These are phyloP conservation scores for Ctenodactylus gundi DNA, from an alignment of 2,113 vertebrate genomes.

Conservation along the genomic window DNA sequence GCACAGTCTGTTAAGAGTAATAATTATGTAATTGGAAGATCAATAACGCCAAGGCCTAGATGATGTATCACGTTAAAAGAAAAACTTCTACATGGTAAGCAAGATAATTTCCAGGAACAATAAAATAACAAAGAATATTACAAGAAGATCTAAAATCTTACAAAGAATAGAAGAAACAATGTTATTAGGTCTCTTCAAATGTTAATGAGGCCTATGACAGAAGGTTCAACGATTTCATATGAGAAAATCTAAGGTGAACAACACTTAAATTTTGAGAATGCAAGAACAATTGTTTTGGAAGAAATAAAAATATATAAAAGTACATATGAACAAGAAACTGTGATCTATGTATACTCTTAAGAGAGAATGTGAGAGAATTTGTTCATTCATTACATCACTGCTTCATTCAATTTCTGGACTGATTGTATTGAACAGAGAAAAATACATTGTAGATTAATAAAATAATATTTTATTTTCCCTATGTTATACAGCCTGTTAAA, in stretches of 20 bases:
- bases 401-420: background rate
- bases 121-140: background rate
- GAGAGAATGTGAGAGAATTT: background rate
- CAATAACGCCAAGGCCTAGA: background rate
- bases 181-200: background rate
- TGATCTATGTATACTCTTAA: background rate
- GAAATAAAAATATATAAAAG: background rate
- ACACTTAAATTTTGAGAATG: background rate
- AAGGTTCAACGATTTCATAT: background rate
- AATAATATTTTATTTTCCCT: background rate
- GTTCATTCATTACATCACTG: background rate
- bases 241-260: background rate
- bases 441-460: background rate
- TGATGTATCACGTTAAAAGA: background rate
- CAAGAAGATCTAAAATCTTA: background rate
- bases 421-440: background rate
- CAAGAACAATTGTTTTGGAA: background rate
- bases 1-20: background rate
- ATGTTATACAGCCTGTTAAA: background rate
- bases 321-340: background rate
- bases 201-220: background rate
- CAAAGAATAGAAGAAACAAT: background rate
- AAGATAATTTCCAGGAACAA: background rate
- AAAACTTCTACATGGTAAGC: background rate
- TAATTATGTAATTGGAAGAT: background rate